These are phyloP conservation scores for Onychomys arenicola DNA, from an alignment of 2,797 vertebrate genomes.

Conservation along the genomic window DNA sequence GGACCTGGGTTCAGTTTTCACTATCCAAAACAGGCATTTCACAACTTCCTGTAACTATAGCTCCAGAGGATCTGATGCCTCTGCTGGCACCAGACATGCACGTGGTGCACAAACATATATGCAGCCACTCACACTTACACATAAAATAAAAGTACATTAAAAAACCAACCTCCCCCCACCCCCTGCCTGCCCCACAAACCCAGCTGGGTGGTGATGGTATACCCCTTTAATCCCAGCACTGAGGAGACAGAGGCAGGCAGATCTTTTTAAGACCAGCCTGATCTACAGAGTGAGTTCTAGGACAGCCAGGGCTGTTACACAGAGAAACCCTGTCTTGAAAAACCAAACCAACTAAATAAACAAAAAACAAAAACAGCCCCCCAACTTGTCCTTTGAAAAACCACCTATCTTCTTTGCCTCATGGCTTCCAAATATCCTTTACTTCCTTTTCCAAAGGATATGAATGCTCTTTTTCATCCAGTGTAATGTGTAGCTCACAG, in stretches of 20 bases:
- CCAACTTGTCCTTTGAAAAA: not conserved
- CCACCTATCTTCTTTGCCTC: slow-evolving; percentile 24
- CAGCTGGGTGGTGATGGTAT: not conserved
- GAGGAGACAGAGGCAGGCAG: not conserved
- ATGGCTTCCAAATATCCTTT: not conserved
- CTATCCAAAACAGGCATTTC: not conserved
- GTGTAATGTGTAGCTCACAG: not conserved
- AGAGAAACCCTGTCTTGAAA: not conserved
- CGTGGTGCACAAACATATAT: not conserved
- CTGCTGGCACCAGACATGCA: not conserved
- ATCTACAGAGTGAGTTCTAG: not conserved
- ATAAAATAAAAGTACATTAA: not conserved
- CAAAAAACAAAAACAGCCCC: not conserved
- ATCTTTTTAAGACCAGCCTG: not conserved
- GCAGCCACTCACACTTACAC: not conserved
- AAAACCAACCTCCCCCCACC: not conserved
- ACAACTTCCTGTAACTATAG: not conserved
- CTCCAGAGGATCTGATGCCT: not conserved
- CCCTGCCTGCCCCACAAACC: too few species aligned
- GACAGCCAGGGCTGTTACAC: not conserved
- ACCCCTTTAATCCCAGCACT: not conserved
- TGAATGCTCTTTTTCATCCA: not conserved
- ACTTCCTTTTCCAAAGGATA: slow-evolving; percentile 5
- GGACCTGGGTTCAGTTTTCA: not conserved
- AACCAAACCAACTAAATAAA: not conserved